These are phyloP conservation scores for Heterodera schachtii DNA, from an alignment of 1,140 invertebrate species.

Conservation along the genomic window DNA sequence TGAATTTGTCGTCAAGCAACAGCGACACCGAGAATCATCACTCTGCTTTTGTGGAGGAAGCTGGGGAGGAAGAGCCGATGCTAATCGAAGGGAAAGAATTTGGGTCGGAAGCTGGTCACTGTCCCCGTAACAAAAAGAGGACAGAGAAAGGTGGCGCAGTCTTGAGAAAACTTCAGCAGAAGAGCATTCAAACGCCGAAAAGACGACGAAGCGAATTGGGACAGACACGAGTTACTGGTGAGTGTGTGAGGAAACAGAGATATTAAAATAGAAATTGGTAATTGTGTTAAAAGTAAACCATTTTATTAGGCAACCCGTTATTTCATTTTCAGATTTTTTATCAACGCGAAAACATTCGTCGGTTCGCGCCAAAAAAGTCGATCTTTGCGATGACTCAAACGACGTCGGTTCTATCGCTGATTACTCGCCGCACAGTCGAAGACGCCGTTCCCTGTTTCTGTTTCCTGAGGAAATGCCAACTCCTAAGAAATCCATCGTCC, in stretches of 20 bases:
- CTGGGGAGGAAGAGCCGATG: not conserved
- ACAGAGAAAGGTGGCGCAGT: not conserved
- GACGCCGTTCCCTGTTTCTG: not conserved
- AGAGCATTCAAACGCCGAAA: constrained; percentile 1
- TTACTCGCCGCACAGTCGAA: not conserved
- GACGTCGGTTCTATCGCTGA: not conserved
- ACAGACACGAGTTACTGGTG: constrained; percentile 1
- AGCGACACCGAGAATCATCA: constrained; percentile 3
- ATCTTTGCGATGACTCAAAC: not conserved
- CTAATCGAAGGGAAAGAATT: not conserved
- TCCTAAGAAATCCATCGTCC: not conserved
- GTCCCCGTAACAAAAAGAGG: not conserved
- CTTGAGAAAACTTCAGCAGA: not conserved
- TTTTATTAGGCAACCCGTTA: not conserved
- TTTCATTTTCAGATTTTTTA: not conserved
- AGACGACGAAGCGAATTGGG: not conserved
- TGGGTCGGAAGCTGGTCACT: not conserved
- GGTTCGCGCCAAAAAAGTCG: not conserved
- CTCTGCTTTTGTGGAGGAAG: not conserved
- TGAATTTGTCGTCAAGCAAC: not conserved
- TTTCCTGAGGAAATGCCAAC: not conserved
- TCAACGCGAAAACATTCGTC: not conserved
- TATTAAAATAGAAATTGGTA: no score
- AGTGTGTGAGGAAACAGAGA: not conserved
- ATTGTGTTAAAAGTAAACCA: no score